Evolutionary conservation across 2,888 invertebrate species (phyloP).

Genomic region (Noctua pronuba): DNA sequence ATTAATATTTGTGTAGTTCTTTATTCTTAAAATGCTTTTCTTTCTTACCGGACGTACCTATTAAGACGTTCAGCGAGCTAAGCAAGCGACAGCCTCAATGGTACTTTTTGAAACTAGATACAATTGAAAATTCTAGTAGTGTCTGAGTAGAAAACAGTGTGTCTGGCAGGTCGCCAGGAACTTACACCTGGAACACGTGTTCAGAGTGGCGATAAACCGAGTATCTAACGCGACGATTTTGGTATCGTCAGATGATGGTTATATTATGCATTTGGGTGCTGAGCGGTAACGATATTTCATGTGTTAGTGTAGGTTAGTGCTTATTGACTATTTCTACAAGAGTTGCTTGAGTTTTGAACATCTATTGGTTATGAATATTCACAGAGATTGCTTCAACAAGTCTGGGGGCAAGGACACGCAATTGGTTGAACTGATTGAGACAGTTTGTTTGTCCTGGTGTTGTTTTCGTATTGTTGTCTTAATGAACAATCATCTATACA

Average conservation of each 20-base stretch:
- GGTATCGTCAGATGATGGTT: slow-evolving; percentile 24
- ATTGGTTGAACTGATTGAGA: neutral
- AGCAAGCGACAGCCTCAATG: slow-evolving; percentile 21
- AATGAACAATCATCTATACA: too few relatives aligned
- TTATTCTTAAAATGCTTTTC: neutral
- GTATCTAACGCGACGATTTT: slow-evolving; percentile 16
- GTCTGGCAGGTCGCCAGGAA: slow-evolving; percentile 44
- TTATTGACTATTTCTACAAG: neutral
- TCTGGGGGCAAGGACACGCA: neutral
- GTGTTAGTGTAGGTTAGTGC: neutral
- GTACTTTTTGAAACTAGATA: slow-evolving; percentile 23
- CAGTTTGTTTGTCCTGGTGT: neutral
- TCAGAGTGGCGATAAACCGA: slow-evolving; percentile 17
- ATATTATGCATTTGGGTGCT: neutral
- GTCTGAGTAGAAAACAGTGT: slow-evolving; percentile 18
- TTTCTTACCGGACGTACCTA: neutral
- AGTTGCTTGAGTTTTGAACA: neutral
- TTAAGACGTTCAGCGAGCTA: slow-evolving; percentile 10
- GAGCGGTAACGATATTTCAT: neutral
- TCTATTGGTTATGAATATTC: neutral
- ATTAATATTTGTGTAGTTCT: neutral
- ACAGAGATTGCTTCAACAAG: neutral
- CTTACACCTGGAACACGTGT: slow-evolving; percentile 48
- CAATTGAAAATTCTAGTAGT: slow-evolving; percentile 46
- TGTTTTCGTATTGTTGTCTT: neutral